Base-by-base conservation (phyloP, 35 echinoderm and acorn worm genomes). In the Apostichopus parvimensis region DNA sequence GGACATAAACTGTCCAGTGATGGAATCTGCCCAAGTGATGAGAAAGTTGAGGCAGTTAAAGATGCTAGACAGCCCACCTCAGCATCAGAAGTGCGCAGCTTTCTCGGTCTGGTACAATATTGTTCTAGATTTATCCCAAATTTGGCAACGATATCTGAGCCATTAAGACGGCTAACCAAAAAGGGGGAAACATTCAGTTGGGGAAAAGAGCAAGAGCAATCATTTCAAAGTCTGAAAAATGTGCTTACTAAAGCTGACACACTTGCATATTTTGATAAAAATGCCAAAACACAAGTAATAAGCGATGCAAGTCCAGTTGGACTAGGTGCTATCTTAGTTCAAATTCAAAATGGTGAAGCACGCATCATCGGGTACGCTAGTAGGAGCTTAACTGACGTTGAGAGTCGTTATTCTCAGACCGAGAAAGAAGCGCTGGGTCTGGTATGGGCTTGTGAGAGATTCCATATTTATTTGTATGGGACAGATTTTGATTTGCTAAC, bases 361-460 rank as follows among this genome's bases (percentile, higher is more conserved):
- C 15, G 94, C 91, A 4, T 89, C 92, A 53, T 90, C 75, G 68
- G 55, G 34, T 20, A 34, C 28, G 28, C 28, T 34, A 34, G 2
- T 34, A 34, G 28, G 28, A 34, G 28, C 28, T 68, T 73, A 72
- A 77, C 34, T 34, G 72, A 91, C 9, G 18, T 7, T 0, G 54
- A 80, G 52, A 4, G 12, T 24, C 52, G 28, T 9, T 92, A 92
- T 87, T 94, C 93, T 26, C 93, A 94, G 56, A 97, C 83, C 52
- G 95, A 96, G 55, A 94, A 92, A 26, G 93, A 96, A 61, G 95
- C 95, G 20, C 53, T 94, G 9, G 95, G 77, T 25, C 17, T 34
- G 1, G 28, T 34, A 34, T 34, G 28, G 28, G 28, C 28, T 34
- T 34, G 28, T 34, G 28, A 34, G 28, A 34, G 28, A 34, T 34